Percentiles rank a stretch among this genome's conserved stretches.
Conservation (phyloP, 2,113 vertebrate species). For the Laticauda laticaudata region DNA sequence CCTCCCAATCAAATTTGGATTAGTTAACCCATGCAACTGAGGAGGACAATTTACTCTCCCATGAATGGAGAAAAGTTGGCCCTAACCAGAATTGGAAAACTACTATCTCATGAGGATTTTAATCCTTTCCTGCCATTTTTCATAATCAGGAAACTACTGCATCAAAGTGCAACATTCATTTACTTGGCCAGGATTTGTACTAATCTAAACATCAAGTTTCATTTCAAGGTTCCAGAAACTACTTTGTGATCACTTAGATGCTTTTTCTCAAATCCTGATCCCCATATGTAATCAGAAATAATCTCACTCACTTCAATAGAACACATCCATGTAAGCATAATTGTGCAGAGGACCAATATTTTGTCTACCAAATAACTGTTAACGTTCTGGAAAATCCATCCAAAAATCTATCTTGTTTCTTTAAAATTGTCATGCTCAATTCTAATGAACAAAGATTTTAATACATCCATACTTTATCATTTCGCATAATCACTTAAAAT, state of each 20-base stretch:
- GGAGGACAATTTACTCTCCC: not conserved
- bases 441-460: not conserved
- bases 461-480: not conserved
- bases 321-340: not conserved
- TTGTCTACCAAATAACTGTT: not conserved
- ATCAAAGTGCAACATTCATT: not conserved
- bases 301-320: not conserved
- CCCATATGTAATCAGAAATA: not conserved
- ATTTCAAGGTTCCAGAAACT: not conserved
- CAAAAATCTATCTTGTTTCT: not conserved
- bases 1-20: not conserved
- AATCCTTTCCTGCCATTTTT: not conserved
- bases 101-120: not conserved
- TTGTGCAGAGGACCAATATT: not conserved
- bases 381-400: not conserved
- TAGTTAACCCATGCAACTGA: not conserved
- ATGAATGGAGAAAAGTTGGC: not conserved
- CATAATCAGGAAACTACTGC: not conserved
- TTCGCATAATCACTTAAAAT: not conserved
- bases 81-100: not conserved
- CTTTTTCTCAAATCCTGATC: not conserved
- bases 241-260: not conserved
- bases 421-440: not conserved
- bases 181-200: not conserved
- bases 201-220: not conserved